Conservation (phyloP, 1,140 invertebrate species). For the Coenobita brevimanus region DNA sequence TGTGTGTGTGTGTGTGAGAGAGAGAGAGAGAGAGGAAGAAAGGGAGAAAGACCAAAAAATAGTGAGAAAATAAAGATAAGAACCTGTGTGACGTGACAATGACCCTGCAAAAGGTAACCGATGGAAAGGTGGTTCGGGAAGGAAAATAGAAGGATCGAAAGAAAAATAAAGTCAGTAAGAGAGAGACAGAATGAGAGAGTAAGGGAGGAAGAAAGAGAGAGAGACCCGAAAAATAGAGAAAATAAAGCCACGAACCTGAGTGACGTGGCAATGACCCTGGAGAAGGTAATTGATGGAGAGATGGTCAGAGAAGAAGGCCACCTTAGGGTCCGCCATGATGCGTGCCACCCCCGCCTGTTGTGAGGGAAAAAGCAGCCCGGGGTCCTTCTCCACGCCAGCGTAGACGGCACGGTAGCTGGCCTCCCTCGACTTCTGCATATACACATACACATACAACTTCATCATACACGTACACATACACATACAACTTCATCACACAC, state of each 20-base stretch:
- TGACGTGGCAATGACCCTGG: conserved; percentile 18
- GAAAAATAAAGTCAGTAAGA: too few species aligned
- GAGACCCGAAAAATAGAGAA: too few species aligned
- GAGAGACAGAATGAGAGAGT: too few species aligned
- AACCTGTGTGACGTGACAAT: too few species aligned
- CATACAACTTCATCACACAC: too few species aligned
- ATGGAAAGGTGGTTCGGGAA: too few species aligned
- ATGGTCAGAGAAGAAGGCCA: conserved; percentile 7
- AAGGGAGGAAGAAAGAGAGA: too few species aligned
- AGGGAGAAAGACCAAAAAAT: too few species aligned
- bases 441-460: not conserved
- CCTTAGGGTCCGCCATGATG: not conserved
- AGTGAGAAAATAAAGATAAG: too few species aligned
- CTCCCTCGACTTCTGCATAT: not conserved
- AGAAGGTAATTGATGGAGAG: conserved; percentile 3
- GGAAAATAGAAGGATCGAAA: not conserved
- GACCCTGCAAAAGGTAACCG: too few species aligned
- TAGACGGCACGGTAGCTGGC: not conserved
- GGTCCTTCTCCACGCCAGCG: not conserved
- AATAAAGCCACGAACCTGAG: not conserved
- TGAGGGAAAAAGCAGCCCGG: not conserved
- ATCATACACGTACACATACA: not conserved
- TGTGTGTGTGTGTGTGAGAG: too few species aligned
- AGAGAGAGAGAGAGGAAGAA: too few species aligned
- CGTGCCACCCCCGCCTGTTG: not conserved